Base-by-base conservation (phyloP, 2,888 invertebrate genomes). In the Holacanthella duospinosa region DNA sequence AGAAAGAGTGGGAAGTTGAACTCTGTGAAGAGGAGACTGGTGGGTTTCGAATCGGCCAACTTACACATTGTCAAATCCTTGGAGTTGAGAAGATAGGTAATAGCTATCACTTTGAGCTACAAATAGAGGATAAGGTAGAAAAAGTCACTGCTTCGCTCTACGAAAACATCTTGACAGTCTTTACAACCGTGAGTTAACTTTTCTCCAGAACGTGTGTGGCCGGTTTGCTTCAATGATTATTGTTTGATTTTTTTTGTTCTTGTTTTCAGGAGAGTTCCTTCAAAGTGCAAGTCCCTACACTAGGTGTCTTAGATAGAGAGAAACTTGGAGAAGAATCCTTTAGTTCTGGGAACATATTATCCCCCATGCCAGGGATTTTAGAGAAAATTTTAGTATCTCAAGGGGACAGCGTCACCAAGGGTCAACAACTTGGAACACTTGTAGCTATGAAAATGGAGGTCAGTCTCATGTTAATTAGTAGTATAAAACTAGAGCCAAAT, bases 391-490 rank as follows among this genome's bases (percentile, higher is more conserved):
- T 91, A 25, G 93, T 97, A 1, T 82, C 83, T 65, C 80, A 83
- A 27, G 95, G 94, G 0, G 88, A 93, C 74, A 71, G 76, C 74
- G 93, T 99, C 2, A 84, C 85, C 68, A 84, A 85, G 76, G 96
- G 95, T 0, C 93, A 97, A 76, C 86, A 90, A 0, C 80, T 99
- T 1, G 86, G 96, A 66, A 88, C 96, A 55, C 86, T 99, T 75
- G 93, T 95, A 69, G 99, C 99, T 0, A 99, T 99, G 99, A 99
- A 99, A 81, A 99, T 99, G 99, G 99, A 99, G 81, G 84, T 84
- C 75, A 76, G 73, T 64, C 28, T 28, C 19, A 29, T 43, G 19
- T 55, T 16, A 16, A 9, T 36, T 36, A 36, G 16, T 36, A 9
- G 9, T 16, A 36, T 55, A 44, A 55, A 53, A 24, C 29, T 28